These are phyloP conservation scores for Meganola albula DNA, from an alignment of 2,888 invertebrate genomes.

Conservation along the genomic window DNA sequence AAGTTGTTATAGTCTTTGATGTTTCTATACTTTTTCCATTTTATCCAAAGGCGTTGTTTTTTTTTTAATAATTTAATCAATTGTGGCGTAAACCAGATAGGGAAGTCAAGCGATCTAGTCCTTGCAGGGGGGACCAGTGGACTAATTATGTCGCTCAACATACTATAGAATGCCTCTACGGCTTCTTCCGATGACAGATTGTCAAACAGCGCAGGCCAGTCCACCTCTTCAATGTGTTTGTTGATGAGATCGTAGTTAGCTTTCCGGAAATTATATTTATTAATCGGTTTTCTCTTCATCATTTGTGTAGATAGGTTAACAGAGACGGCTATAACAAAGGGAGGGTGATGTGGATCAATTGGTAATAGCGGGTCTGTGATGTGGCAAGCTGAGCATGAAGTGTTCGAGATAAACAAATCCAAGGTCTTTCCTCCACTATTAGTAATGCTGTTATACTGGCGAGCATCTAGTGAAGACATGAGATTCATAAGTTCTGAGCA, in stretches of 20 bases:
- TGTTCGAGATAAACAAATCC: not conserved
- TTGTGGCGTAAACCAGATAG: constrained; percentile 2
- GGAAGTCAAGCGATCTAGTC: constrained; percentile 1
- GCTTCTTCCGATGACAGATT: not conserved
- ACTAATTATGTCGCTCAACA: constrained; percentile 1
- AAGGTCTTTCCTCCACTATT: not conserved
- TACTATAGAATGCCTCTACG: not conserved
- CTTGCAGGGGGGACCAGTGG: not conserved
- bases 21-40: constrained; percentile 7
- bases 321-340: not conserved
- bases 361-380: not conserved
- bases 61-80: constrained; percentile 1
- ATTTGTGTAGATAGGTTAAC: not conserved
- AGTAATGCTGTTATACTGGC: not conserved
- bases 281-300: not conserved
- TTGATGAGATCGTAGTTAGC: not conserved
- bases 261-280: not conserved
- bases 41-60: constrained; percentile 1
- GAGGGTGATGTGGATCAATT: not conserved
- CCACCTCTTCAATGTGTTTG: not conserved
- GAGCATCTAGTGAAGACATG: constrained; percentile 1
- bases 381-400: not conserved
- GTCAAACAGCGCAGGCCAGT: not conserved
- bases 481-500: not conserved
- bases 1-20: constrained; percentile 1